These are phyloP conservation scores for Cherax destructor DNA, from an alignment of 1,140 invertebrate genomes.

Conservation along the genomic window DNA sequence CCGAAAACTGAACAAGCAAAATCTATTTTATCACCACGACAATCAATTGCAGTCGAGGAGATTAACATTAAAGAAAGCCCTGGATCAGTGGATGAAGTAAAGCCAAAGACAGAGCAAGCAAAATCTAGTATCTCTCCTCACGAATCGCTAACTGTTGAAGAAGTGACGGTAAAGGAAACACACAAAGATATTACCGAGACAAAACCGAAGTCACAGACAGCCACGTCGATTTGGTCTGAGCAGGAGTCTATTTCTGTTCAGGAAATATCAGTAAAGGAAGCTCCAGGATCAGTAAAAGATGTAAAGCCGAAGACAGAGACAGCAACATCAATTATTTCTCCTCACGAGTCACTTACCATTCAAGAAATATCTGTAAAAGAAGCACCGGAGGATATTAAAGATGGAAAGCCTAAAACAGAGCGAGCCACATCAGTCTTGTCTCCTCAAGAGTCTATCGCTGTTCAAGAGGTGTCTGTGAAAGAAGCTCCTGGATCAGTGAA, in stretches of 20 bases:
- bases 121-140: slow-evolving; percentile 29
- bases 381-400: slow-evolving; percentile 75
- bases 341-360: slow-evolving; percentile 48
- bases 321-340: slow-evolving; percentile 73
- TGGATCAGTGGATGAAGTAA: slow-evolving; percentile 62
- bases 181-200: slow-evolving; percentile 71
- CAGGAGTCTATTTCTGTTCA: slow-evolving; percentile 48
- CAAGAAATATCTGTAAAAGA: slow-evolving; percentile 75
- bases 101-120: slow-evolving; percentile 50
- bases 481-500: slow-evolving; percentile 44
- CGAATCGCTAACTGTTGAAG: slow-evolving; percentile 51
- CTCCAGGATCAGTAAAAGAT: slow-evolving; percentile 75
- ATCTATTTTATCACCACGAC: slow-evolving; percentile 28
- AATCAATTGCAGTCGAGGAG: slow-evolving; percentile 44
- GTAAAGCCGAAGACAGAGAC: slow-evolving; percentile 73
- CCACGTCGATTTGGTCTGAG: slow-evolving; percentile 43
- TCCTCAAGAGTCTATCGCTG: slow-evolving; percentile 45
- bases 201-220: slow-evolving; percentile 74
- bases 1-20: slow-evolving; percentile 41
- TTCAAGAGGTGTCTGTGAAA: slow-evolving; percentile 54
- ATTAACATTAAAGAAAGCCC: slow-evolving; percentile 73
- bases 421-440: slow-evolving; percentile 76
- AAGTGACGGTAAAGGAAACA: slow-evolving; percentile 73
- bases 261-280: slow-evolving; percentile 73
- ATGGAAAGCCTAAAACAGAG: slow-evolving; percentile 77